phyloP scores from a whole-genome alignment of 2,888 invertebrate species.

The Cataglyphis cursor region DNA sequence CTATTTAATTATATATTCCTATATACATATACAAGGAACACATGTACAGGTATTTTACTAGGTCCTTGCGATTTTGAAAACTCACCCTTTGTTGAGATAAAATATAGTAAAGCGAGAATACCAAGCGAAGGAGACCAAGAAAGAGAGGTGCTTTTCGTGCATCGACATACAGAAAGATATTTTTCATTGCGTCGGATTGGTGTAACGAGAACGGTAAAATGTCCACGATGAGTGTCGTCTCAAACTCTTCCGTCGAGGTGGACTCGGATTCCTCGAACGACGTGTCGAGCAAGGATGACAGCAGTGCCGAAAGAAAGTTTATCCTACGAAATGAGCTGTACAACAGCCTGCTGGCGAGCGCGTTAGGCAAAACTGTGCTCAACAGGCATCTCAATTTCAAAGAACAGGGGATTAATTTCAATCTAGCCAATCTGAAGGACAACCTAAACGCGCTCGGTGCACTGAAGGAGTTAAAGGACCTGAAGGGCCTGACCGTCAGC shows the following conservation, averaged over 20 bases:
- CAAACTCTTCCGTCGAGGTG: slow-evolving; percentile 86
- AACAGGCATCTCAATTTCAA: slow-evolving; percentile 84
- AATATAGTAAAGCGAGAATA: slow-evolving; percentile 11
- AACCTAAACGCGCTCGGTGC: slow-evolving; percentile 84
- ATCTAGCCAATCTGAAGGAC: slow-evolving; percentile 84
- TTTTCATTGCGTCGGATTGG: slow-evolving; percentile 47
- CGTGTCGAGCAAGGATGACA: slow-evolving; percentile 81
- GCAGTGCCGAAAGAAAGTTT: slow-evolving; percentile 86
- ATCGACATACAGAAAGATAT: slow-evolving; percentile 34
- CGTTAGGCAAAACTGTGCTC: slow-evolving; percentile 88
- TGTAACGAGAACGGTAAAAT: slow-evolving; percentile 72
- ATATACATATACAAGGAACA: slow-evolving; percentile 75
- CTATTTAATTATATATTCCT: slow-evolving; percentile 77
- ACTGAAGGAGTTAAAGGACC: slow-evolving; percentile 84
- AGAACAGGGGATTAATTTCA: slow-evolving; percentile 80
- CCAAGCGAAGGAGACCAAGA: slow-evolving; percentile 11
- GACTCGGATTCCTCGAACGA: slow-evolving; percentile 85
- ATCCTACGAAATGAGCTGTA: slow-evolving; percentile 93
- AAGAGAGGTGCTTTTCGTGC: slow-evolving; percentile 35
- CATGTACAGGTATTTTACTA: slow-evolving; percentile 78
- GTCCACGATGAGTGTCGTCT: slow-evolving; percentile 85
- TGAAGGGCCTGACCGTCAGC: slow-evolving; percentile 85
- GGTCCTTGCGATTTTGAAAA: slow-evolving; percentile 56
- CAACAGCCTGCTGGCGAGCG: slow-evolving; percentile 92
- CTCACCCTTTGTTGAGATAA: slow-evolving; percentile 9